Conservation (phyloP, 2,797 vertebrate species). For the Alauda arvensis region DNA sequence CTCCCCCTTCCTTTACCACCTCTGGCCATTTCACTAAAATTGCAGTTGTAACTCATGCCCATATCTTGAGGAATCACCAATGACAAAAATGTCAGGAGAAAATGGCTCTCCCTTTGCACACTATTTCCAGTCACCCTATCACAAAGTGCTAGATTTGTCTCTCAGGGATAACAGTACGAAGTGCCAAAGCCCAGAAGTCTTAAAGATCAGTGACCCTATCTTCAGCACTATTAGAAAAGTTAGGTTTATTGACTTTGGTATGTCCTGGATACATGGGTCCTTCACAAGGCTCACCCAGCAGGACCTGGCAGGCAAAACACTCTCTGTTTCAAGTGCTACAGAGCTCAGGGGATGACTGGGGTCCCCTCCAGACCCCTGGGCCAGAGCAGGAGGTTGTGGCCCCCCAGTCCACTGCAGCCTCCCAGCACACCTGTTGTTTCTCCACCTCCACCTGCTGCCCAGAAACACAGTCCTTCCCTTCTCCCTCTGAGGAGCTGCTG, state of each 20-base stretch:
- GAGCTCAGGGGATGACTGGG: not conserved
- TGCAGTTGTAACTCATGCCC: accelerated
- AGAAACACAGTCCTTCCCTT: not conserved
- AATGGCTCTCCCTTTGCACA: not conserved
- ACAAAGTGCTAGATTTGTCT: not conserved
- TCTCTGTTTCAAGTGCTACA: not conserved
- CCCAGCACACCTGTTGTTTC: not conserved
- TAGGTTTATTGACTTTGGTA: not conserved
- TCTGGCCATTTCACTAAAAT: not conserved
- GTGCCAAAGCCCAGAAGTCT: not conserved
- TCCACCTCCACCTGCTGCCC: not conserved
- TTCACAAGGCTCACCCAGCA: not conserved
- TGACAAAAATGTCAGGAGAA: not conserved
- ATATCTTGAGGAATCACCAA: not conserved
- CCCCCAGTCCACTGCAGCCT: accelerated
- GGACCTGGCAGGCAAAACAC: not conserved
- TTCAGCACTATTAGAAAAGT: not conserved
- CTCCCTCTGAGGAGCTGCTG: not conserved
- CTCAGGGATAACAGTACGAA: too few relatives aligned
- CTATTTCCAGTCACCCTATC: accelerated
- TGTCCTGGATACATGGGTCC: not conserved
- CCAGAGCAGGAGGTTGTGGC: not conserved
- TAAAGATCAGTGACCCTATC: not conserved
- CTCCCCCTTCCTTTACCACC: not conserved
- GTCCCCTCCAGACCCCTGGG: not conserved